These are phyloP conservation scores for Octomys mimax DNA, from an alignment of 2,797 vertebrate genomes.

Conservation along the genomic window DNA sequence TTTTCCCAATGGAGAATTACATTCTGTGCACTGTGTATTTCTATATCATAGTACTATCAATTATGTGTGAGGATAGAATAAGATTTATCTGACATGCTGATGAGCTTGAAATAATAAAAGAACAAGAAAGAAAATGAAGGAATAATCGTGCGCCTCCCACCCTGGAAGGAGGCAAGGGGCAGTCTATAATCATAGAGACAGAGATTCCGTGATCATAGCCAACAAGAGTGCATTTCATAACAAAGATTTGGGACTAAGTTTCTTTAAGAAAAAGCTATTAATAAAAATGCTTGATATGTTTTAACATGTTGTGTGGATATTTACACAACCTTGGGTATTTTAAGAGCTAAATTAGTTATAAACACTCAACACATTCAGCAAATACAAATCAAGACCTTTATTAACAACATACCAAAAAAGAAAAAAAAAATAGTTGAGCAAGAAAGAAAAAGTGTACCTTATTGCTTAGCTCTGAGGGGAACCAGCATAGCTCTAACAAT, in stretches of 20 bases:
- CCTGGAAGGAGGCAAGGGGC: background rate
- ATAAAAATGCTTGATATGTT: conserved; percentile 19
- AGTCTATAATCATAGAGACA: background rate
- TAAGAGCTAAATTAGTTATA: conserved; percentile 35
- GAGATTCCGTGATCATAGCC: background rate
- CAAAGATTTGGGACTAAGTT: background rate
- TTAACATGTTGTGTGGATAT: conserved; percentile 18
- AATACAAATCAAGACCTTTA: conserved; percentile 58
- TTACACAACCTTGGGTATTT: background rate
- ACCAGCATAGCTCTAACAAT: background rate
- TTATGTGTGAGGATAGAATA: background rate
- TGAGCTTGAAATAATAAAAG: background rate
- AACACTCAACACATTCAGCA: conserved; percentile 10
- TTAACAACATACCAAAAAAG: conserved; percentile 9
- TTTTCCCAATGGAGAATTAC: conserved; percentile 11
- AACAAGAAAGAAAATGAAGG: conserved; percentile 28
- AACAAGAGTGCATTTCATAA: background rate
- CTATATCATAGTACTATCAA: background rate
- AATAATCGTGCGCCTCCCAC: background rate
- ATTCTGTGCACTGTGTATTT: background rate
- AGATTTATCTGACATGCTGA: background rate
- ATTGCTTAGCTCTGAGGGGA: conserved; percentile 20
- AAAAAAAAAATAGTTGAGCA: background rate
- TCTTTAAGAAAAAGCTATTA: background rate
- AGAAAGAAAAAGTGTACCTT: background rate